Evolutionary conservation across 2,113 vertebrate species (phyloP).

Genomic region (Xiphorhynchus elegans): DNA sequence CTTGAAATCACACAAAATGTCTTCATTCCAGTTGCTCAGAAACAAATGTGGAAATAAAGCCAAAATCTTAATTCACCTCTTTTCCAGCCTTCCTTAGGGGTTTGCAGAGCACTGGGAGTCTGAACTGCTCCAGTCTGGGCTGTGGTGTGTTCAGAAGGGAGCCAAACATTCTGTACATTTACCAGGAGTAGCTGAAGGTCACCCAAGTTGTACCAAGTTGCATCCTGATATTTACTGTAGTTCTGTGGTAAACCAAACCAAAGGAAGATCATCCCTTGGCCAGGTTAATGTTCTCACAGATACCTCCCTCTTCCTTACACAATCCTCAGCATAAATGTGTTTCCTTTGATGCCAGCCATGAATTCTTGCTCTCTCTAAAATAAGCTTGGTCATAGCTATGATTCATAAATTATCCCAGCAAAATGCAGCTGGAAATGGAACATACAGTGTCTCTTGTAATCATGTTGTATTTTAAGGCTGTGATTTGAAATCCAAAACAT

Average conservation of each 20-base stretch:
- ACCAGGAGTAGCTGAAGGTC: neutral
- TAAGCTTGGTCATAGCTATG: neutral
- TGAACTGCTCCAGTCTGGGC: neutral
- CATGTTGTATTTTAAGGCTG: constrained; percentile 12
- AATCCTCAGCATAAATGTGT: neutral
- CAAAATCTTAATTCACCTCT: neutral
- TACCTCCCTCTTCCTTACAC: neutral
- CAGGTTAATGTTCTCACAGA: neutral
- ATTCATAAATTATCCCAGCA: constrained; percentile 36
- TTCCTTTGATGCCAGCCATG: constrained; percentile 16
- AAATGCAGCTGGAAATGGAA: constrained; percentile 27
- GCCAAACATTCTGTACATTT: neutral
- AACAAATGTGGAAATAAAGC: neutral
- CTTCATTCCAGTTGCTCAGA: neutral
- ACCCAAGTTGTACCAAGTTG: neutral
- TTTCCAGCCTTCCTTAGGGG: neutral
- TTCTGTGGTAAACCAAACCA: neutral
- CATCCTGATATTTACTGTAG: neutral
- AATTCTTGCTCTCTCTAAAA: constrained; percentile 27
- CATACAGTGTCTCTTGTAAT: constrained; percentile 22
- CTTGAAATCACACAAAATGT: neutral
- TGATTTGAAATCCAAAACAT: constrained; percentile 28
- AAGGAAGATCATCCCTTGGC: neutral
- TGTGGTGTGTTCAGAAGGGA: neutral
- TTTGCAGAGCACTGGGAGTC: neutral